A percentile compares a stretch with the other conserved stretches of the same genome.
phyloP scores from a whole-genome alignment of 2,888 invertebrate species.

The Melieria omissa region DNA sequence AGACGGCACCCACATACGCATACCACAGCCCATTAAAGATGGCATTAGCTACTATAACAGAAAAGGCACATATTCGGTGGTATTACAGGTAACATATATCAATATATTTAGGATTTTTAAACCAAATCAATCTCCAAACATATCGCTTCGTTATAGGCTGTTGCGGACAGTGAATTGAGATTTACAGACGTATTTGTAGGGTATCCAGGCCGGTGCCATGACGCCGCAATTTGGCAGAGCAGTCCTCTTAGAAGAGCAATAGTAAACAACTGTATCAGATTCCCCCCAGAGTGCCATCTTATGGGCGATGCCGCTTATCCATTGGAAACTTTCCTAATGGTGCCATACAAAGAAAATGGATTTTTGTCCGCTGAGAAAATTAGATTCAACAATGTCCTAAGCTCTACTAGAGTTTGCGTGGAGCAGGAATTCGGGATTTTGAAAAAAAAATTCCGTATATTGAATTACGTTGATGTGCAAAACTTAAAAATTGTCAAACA shows the following conservation, averaged over 20 bases:
- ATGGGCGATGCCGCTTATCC: slow-evolving; percentile 40
- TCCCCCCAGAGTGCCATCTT: slow-evolving; percentile 33
- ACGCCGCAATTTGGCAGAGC: slow-evolving; percentile 31
- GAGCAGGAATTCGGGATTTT: not conserved
- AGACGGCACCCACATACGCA: not conserved
- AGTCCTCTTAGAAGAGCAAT: slow-evolving; percentile 31
- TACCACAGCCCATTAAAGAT: not conserved
- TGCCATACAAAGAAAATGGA: slow-evolving; percentile 39
- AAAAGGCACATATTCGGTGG: not conserved
- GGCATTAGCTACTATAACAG: slow-evolving; percentile 5
- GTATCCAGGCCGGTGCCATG: slow-evolving; percentile 30
- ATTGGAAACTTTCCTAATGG: slow-evolving; percentile 36
- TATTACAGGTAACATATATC: not conserved
- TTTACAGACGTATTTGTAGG: slow-evolving; percentile 36
- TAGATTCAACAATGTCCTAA: slow-evolving; percentile 34
- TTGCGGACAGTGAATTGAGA: slow-evolving; percentile 32
- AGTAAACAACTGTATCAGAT: slow-evolving; percentile 23
- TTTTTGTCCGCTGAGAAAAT: slow-evolving; percentile 29
- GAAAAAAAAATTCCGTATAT: not conserved
- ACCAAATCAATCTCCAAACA: not conserved
- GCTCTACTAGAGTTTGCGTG: slow-evolving; percentile 38
- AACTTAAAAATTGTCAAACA: slow-evolving; percentile 17
- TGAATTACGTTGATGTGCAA: not conserved
- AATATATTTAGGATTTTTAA: not conserved
- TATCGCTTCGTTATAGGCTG: slow-evolving; percentile 18